Evolutionary conservation across 2,113 vertebrate genomes (phyloP), one percentile per base, ranked within the genome.

Genomic region (Planiliza haematocheilus): DNA sequence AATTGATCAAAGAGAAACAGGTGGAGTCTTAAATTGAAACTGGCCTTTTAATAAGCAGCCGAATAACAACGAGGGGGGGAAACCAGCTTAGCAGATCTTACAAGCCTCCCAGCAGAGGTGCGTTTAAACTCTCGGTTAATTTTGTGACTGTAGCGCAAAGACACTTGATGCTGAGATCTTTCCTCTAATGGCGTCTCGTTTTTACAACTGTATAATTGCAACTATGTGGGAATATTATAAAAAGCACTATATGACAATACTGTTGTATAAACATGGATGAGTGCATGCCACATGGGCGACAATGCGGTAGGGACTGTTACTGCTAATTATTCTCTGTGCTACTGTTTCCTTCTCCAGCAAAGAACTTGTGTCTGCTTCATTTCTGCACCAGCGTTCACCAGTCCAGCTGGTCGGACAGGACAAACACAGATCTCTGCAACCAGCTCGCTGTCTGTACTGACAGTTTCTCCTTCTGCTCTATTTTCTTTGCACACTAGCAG

Each of bases 1-100:
- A 57, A 69, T 39, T 67, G 64, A 85, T 80, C 80, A 79, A 78
- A 74, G 78, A 73, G 51, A 55, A 83, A 81, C 82, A 87, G 67
- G 73, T 74, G 81, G 65, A 66, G 50, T 48, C 65, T 74, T 49
- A 70, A 66, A 87, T 72, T 80, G 58, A 81, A 77, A 71, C n/a
- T 45, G 39, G 43, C 49, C 77, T 86, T 82, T 65, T 56, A 73
- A 72, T 79, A 64, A 88, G 61, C 79, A 66, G 65, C 24, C 51
- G 55, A 81, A 70, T 62, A 74, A 68, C 69, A 76, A 76, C n/a
- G n/a, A 81, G 51, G 41, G 42, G 8, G 42, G 8, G 13, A 46
- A 63, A 69, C 11, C 30, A 21, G 49, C 49, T 74, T 30, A 61
- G 62, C 49, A 58, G 14, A 56, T 24, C 37, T 43, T 24, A 49